Conservation (phyloP, 2,888 invertebrate species). For the Rhagium mordax region DNA sequence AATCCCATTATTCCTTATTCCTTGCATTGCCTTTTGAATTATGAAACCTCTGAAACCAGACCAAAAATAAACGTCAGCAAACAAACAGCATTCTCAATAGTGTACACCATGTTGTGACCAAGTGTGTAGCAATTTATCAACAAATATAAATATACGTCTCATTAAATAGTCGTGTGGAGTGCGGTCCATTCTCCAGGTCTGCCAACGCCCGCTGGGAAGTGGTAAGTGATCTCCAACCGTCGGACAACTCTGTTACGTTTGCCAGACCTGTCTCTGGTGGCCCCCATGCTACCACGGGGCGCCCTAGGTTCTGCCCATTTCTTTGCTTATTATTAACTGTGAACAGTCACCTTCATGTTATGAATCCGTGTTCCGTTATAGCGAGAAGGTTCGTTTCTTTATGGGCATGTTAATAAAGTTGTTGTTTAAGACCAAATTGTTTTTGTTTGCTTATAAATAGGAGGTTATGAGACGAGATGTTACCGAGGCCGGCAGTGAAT, state of each 20-base stretch:
- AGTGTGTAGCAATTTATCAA: conserved; percentile 56
- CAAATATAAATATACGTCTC: conserved; percentile 60
- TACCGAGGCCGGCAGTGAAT: too few relatives aligned
- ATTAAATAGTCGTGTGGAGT: conserved; percentile 59
- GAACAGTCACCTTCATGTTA: conserved; percentile 46
- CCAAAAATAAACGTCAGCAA: conserved; percentile 21
- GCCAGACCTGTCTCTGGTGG: conserved; percentile 45
- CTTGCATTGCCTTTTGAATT: neutral
- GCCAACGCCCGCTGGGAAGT: conserved; percentile 52
- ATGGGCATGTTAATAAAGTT: neutral
- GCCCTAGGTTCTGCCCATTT: conserved; percentile 41
- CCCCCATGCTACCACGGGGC: conserved; percentile 45
- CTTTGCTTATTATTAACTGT: conserved; percentile 51
- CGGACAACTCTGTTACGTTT: conserved; percentile 60
- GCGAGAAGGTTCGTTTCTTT: neutral
- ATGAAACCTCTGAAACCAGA: neutral
- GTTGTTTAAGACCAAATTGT: neutral
- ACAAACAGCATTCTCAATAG: conserved; percentile 23
- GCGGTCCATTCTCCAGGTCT: conserved; percentile 40
- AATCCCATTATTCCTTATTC: too few relatives aligned
- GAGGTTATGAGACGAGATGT: too few relatives aligned
- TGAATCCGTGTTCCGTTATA: conserved; percentile 3
- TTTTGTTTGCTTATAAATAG: too few relatives aligned
- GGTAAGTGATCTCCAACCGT: conserved; percentile 59
- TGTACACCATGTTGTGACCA: conserved; percentile 30